Base-by-base conservation (phyloP, 2,113 vertebrate species). In the Salvelinus sp. region DNA sequence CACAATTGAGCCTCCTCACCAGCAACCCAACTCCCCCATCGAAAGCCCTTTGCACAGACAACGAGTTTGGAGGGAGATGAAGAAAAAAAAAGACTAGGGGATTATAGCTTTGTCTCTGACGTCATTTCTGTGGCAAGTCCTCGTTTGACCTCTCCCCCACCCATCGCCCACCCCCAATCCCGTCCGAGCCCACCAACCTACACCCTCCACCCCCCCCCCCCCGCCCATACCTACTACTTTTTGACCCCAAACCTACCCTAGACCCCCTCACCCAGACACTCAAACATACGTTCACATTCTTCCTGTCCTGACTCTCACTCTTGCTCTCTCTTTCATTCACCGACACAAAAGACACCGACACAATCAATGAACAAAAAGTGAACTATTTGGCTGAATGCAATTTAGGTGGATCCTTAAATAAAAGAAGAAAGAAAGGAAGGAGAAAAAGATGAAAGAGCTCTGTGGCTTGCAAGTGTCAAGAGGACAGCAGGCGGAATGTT, bases 21-120 rank as follows among this genome's bases (percentile, higher is more conserved):
- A 33, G 50, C 66, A 68, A 20, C 66, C 14, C 63, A 28, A n/a
- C 25, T 25, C 22, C 25, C 63, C 20, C 60, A 63, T 63, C 23
- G 82, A 88, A 87, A 87, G 86, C 90, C 90, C 88, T 92, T 90
- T 92, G 92, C 93, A 94, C 93, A 92, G 91, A 91, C 91, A 87
- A 93, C 50, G 92, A 94, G 94, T 94, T 92, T 93, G 89, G 88
- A 90, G 87, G 79, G 70, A 75, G 83, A 90, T 88, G 92, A 87
- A 88, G 91, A 91, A 91, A 91, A 91, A 91, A 93, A 95, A 92
- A 93, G 92, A 93, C 91, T 90, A 91, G 91, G 90, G 94, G 94
- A 95, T 94, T 93, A 95, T 88, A 91, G 92, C 88, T 88, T 95
- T 93, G 91, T 93, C 88, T 91, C 93, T 91, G 93, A 93, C 89